Base-by-base conservation (phyloP, 2,888 invertebrate genomes). In the Scotopteryx bipunctaria region DNA sequence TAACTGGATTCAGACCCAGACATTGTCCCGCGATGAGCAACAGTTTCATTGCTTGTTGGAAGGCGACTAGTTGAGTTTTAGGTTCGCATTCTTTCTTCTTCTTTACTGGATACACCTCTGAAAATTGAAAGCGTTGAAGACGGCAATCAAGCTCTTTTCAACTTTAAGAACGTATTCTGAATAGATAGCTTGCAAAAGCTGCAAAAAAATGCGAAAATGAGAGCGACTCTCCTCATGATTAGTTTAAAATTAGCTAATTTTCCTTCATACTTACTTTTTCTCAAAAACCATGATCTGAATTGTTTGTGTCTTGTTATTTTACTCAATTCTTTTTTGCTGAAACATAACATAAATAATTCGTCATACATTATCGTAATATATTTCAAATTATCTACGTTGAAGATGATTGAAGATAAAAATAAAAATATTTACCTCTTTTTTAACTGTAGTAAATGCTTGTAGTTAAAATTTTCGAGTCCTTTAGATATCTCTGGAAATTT, bases 1-100 rank as follows among this genome's bases (percentile, higher is more conserved):
- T 37, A 0, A 82, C 66, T 0, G 81, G 80, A 40, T 71, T 78
- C 9, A 84, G 23, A 0, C 81, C 84, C 1, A 79, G 44, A 15
- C 48, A 66, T 29, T 76, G 74, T 2, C 79, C 83, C 33, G 63
- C 57, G 2, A 72, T 29, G 0, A 81, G 21, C 0, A 78, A 27
- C 0, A 66, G 17, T 58, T 62, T 76, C 76, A 79, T 81, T 2
- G 76, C 65, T 11, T 55, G 59, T 54, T 76, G 76, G 46, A 80
- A 82, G 0, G 62, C 44, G 16, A 38, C 48, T 19, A 71, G 59
- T 23, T 73, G 77, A 17, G 61, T 49, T 23, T 55, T 48, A 2
- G 53, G 29, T 41, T 52, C 50, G 0, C 33, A 15, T 17, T 25
- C 38, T 0, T 14, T 5, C 0, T 31, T 29, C 3, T 32, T 15